A percentile compares a stretch with the other conserved stretches of the same genome.
Conservation (phyloP, 2,113 vertebrate species). For the Thunnus thynnus region DNA sequence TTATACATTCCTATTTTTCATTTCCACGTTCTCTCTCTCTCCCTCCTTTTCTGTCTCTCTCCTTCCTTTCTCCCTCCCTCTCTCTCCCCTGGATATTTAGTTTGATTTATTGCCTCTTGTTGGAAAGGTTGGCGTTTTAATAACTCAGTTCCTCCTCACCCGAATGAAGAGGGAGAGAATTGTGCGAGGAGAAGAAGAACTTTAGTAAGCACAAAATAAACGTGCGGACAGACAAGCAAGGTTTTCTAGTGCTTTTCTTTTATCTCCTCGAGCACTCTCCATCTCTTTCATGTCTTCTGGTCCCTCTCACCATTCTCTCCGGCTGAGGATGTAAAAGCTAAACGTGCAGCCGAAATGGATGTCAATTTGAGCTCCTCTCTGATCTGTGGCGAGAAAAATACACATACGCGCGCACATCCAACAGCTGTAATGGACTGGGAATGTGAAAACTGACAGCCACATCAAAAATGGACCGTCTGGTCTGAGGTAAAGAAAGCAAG, state of each 20-base stretch:
- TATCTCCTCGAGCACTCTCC: constrained; percentile 66
- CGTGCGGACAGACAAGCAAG: constrained; percentile 65
- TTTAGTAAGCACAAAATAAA: constrained; percentile 86
- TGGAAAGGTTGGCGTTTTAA: constrained; percentile 88
- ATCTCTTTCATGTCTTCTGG: constrained; percentile 75
- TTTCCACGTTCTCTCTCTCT: constrained; percentile 66
- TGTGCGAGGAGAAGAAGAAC: constrained; percentile 69
- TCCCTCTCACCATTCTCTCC: constrained; percentile 53
- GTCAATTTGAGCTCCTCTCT: constrained; percentile 78
- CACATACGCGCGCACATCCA: constrained; percentile 39
- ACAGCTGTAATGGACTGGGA: constrained; percentile 72
- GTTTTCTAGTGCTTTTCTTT: constrained; percentile 66
- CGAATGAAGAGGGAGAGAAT: constrained; percentile 67
- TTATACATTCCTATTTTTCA: constrained; percentile 73
- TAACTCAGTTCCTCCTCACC: constrained; percentile 85
- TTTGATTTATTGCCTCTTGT: constrained; percentile 87
- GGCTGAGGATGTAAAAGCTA: constrained; percentile 75
- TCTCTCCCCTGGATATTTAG: constrained; percentile 81
- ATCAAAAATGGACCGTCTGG: constrained; percentile 52
- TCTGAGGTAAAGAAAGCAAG: constrained; percentile 30
- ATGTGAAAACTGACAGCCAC: constrained; percentile 68
- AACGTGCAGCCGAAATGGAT: constrained; percentile 74
- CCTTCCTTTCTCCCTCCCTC: constrained; percentile 13
- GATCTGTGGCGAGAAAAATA: constrained; percentile 67
- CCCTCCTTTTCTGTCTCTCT: constrained; percentile 34